A percentile compares a stretch with the other conserved stretches of the same genome.
Conservation (phyloP, 1,140 invertebrate species). For the Solenopsis invicta region DNA sequence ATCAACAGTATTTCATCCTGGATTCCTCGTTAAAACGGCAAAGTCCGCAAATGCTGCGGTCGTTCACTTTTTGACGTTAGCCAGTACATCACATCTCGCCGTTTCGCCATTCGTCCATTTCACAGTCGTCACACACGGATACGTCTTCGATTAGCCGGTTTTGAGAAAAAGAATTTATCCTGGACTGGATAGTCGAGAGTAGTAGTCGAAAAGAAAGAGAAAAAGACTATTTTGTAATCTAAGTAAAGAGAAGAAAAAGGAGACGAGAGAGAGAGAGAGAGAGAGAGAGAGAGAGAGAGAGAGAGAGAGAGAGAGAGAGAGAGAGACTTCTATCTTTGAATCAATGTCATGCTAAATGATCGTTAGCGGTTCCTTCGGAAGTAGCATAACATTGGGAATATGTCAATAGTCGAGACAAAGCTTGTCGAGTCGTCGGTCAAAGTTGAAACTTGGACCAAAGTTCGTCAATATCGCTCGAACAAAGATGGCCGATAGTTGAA, state of each 20-base stretch:
- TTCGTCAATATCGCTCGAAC: slow-evolving; percentile 47
- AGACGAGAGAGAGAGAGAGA: too few species aligned
- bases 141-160: slow-evolving; percentile 1
- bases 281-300: too few species aligned
- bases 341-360: slow-evolving; percentile 32
- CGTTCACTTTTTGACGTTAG: slow-evolving; percentile 18
- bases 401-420: slow-evolving; percentile 51
- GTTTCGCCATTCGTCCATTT: slow-evolving; percentile 10
- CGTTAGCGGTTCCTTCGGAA: slow-evolving; percentile 34
- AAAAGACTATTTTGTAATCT: background rate
- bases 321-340: background rate
- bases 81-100: slow-evolving; percentile 23
- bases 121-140: background rate
- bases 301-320: too few species aligned
- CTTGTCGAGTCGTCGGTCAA: slow-evolving; percentile 30
- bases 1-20: slow-evolving; percentile 58
- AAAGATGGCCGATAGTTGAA: slow-evolving; percentile 45
- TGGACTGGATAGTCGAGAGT: background rate
- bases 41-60: slow-evolving; percentile 49
- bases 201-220: background rate
- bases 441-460: slow-evolving; percentile 36
- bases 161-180: background rate
- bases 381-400: slow-evolving; percentile 47
- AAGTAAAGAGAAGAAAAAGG: too few species aligned
- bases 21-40: slow-evolving; percentile 43